Evolutionary conservation across 2,797 vertebrate genomes (phyloP).

Genomic region (Pitangus sulphuratus): DNA sequence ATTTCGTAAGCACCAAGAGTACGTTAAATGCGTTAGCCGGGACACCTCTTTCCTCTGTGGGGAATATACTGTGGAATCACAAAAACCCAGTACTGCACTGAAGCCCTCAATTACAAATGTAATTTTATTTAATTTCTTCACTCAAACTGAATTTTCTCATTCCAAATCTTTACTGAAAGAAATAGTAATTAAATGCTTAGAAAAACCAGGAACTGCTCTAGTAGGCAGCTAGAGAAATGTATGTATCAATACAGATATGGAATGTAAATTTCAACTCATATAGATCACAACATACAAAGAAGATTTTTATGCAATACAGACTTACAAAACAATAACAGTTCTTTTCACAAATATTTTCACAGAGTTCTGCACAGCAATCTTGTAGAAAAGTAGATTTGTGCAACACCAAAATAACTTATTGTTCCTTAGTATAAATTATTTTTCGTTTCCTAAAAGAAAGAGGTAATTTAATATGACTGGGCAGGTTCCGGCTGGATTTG

Average conservation of each 20-base stretch:
- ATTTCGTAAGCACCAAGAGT: background rate
- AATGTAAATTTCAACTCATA: constrained; percentile 63
- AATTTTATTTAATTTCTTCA: constrained; percentile 87
- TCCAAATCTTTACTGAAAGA: constrained; percentile 81
- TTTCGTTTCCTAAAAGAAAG: constrained; percentile 57
- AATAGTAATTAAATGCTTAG: constrained; percentile 47
- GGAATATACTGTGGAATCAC: background rate
- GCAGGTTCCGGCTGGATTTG: constrained; percentile 24
- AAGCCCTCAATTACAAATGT: constrained; percentile 82
- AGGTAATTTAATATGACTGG: constrained; percentile 35
- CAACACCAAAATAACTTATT: constrained; percentile 79
- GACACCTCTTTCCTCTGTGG: background rate
- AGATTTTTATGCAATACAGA: constrained; percentile 78
- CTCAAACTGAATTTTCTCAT: constrained; percentile 79
- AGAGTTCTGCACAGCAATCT: constrained; percentile 78
- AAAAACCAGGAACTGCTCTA: constrained; percentile 37
- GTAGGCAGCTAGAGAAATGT: constrained; percentile 41
- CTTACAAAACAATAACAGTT: constrained; percentile 73
- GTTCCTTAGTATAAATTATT: constrained; percentile 76
- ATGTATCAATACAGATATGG: constrained; percentile 52
- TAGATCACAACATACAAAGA: constrained; percentile 78
- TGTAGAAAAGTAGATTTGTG: constrained; percentile 81
- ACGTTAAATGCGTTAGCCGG: accelerated
- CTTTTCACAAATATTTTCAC: constrained; percentile 79
- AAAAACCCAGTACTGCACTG: background rate